These are phyloP conservation scores for Metopia argyrocephala DNA, from an alignment of 2,888 invertebrate genomes.

Conservation along the genomic window DNA sequence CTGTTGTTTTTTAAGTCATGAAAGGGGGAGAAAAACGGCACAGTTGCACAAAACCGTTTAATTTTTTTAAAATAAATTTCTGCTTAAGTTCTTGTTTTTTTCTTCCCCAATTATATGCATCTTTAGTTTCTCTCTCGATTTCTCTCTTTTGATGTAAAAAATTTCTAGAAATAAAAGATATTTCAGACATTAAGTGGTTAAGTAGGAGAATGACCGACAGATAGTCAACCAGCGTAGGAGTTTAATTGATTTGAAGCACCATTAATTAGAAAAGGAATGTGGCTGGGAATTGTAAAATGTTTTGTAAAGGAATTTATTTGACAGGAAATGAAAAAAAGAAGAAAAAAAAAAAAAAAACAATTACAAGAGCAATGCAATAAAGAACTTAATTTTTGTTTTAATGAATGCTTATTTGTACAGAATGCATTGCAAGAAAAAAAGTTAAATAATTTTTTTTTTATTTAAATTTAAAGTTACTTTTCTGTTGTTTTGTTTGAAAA, in stretches of 20 bases:
- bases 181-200: no score
- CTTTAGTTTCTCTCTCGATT: background rate
- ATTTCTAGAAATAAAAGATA: background rate
- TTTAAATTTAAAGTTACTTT: no score
- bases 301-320: background rate
- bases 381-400: no score
- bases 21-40: background rate
- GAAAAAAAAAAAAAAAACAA: background rate
- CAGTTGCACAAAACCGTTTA: background rate
- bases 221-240: no score
- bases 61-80: no score
- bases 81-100: background rate
- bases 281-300: slow-evolving; percentile 3
- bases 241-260: slow-evolving; percentile 26
- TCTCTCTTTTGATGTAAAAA: background rate
- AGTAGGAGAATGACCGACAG: no score
- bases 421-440: no score
- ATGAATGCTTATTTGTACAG: no score
- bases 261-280: slow-evolving; percentile 32
- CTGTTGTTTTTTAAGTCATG: background rate
- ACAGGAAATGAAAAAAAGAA: background rate
- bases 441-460: no score
- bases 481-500: no score
- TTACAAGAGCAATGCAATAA: no score
- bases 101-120: background rate